Evolutionary conservation across 2,113 vertebrate species (phyloP).

Genomic region (Ptilonorhynchus violaceus): DNA sequence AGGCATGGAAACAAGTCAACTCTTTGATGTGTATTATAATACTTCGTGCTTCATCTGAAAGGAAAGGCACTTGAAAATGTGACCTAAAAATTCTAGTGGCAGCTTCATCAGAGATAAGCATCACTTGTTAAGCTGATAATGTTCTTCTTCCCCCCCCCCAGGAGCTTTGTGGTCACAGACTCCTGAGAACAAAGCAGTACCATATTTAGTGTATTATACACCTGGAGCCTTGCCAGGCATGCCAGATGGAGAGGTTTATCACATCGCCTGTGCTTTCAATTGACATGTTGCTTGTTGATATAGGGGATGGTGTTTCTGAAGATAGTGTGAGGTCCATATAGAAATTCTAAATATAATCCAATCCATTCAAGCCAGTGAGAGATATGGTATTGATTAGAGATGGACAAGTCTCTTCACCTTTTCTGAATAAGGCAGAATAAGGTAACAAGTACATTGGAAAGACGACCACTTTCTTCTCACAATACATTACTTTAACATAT

Average conservation of each 20-base stretch:
- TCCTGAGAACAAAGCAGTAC: background rate
- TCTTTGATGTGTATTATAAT: background rate
- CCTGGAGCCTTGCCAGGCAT: background rate
- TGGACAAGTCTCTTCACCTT: background rate
- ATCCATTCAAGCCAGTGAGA: background rate
- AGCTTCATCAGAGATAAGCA: background rate
- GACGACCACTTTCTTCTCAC: background rate
- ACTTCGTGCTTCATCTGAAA: background rate
- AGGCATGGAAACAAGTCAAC: background rate
- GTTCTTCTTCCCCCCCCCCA: background rate
- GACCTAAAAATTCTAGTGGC: background rate
- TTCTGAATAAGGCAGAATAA: background rate
- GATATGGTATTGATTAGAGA: background rate
- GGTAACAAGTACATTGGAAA: background rate
- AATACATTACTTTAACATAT: background rate
- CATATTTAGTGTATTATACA: background rate
- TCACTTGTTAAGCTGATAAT: constrained; percentile 19
- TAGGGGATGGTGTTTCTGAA: background rate
- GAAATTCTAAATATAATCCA: background rate
- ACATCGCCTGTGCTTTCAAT: background rate
- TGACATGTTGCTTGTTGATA: background rate
- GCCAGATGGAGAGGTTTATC: background rate
- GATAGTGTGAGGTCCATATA: background rate
- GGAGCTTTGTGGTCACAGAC: background rate
- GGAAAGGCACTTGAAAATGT: background rate